These are phyloP conservation scores for Hoplostethus mediterraneus DNA, from an alignment of 2,797 vertebrate species.

Conservation along the genomic window DNA sequence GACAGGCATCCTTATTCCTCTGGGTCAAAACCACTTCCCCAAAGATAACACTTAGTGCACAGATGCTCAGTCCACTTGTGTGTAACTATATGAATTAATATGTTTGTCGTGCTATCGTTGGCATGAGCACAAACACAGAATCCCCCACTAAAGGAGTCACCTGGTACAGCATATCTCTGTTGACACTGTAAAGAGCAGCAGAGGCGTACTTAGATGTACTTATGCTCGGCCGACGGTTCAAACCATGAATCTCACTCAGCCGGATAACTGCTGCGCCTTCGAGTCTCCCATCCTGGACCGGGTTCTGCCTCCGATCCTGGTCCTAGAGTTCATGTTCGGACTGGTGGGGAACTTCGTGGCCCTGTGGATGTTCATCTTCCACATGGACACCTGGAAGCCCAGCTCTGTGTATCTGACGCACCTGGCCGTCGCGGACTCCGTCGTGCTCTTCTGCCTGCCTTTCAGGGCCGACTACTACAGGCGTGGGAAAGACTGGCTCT, in stretches of 20 bases:
- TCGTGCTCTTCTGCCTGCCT: conserved; percentile 85
- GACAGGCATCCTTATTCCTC: conserved; percentile 61
- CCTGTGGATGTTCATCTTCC: conserved; percentile 84
- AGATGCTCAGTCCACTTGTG: conserved; percentile 44
- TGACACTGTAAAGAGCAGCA: conserved; percentile 37
- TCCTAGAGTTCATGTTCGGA: conserved; percentile 84
- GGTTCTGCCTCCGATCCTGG: conserved; percentile 80
- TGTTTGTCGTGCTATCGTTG: conserved; percentile 61
- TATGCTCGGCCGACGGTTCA: background rate
- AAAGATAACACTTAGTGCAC: conserved; percentile 41
- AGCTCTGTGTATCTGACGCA: conserved; percentile 85
- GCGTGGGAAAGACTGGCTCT: conserved; percentile 83
- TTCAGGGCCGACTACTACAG: conserved; percentile 87
- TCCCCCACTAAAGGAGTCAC: conserved; percentile 15
- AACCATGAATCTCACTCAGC: conserved; percentile 66
- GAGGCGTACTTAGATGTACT: background rate
- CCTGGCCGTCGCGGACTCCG: conserved; percentile 83
- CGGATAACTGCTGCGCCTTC: conserved; percentile 78
- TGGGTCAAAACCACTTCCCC: conserved; percentile 61
- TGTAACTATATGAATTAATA: conserved; percentile 35
- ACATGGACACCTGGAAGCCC: conserved; percentile 85
- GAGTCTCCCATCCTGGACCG: conserved; percentile 75
- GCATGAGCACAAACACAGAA: conserved; percentile 65
- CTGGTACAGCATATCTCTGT: conserved; percentile 34
- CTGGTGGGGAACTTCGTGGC: conserved; percentile 82